A percentile compares a stretch with the other conserved stretches of the same genome.
phyloP scores from a whole-genome alignment of 2,113 vertebrate species.

The Acanthisitta chloris region DNA sequence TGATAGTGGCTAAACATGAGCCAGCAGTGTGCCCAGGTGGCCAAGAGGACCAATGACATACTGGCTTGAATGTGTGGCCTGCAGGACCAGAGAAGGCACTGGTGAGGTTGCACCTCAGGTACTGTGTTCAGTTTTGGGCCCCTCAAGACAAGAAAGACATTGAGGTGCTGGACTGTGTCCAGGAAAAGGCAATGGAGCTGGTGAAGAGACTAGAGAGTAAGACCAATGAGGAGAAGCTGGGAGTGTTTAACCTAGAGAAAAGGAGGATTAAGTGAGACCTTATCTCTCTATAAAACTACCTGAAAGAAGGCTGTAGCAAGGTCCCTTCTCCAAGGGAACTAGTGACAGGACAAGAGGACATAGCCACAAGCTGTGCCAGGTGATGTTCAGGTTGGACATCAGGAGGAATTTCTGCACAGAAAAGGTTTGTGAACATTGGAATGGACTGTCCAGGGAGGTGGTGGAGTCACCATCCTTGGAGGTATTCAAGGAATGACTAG shows the following conservation, averaged over 20 bases:
- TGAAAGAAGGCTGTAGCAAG: neutral
- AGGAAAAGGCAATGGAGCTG: neutral
- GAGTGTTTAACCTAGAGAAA: neutral
- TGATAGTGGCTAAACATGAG: accelerated
- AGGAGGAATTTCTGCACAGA: neutral
- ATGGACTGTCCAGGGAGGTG: neutral
- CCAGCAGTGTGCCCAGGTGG: neutral
- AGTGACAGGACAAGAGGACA: neutral
- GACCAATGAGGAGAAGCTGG: neutral
- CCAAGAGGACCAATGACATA: accelerated
- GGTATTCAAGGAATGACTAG: neutral
- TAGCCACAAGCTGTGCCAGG: neutral
- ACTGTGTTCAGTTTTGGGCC: accelerated
- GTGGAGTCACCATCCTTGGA: neutral
- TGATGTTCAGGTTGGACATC: neutral
- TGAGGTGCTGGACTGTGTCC: accelerated
- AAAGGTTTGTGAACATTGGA: neutral
- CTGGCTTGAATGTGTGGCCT: neutral
- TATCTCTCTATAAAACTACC: neutral
- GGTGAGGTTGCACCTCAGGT: accelerated
- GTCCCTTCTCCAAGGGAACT: neutral
- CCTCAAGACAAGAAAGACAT: accelerated
- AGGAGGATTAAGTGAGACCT: neutral
- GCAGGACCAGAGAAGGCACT: neutral
- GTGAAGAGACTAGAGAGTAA: neutral